Percentiles rank a stretch among this genome's conserved stretches.
Conservation (phyloP, 2,797 vertebrate species). For the Semaprochilodus insignis region DNA sequence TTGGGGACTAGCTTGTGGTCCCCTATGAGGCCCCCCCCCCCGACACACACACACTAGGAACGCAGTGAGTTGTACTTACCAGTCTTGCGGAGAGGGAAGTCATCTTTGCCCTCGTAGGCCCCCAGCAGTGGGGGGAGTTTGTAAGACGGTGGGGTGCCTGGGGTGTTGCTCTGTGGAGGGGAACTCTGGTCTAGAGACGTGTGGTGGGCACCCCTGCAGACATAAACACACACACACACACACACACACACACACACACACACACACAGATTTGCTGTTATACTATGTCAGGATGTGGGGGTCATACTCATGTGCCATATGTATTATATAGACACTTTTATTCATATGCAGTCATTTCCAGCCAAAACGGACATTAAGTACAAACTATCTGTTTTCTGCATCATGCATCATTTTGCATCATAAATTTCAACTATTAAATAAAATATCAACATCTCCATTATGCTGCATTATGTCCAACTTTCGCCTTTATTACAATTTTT, state of each 20-base stretch:
- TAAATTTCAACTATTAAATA: too few species aligned
- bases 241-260: neutral
- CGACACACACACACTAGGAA: conserved; percentile 11
- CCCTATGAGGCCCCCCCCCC: neutral
- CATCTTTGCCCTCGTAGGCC: conserved; percentile 82
- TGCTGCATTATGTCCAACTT: too few species aligned
- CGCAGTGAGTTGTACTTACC: conserved; percentile 67
- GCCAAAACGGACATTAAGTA: too few species aligned
- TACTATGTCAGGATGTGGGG: neutral
- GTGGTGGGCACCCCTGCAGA: conserved; percentile 72
- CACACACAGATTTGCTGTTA: neutral
- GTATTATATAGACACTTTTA: too few species aligned
- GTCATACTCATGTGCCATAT: too few species aligned
- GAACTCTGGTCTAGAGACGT: conserved; percentile 89
- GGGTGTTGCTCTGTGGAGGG: conserved; percentile 84
- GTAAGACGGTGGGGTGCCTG: conserved; percentile 84
- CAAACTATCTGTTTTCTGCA: too few species aligned
- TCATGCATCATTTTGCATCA: too few species aligned
- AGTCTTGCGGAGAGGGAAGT: conserved; percentile 88
- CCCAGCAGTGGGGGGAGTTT: conserved; percentile 83
- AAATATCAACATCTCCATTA: too few species aligned
- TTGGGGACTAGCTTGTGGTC: too few species aligned
- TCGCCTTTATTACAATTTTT: too few species aligned
- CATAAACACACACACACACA: neutral
- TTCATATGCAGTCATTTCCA: too few species aligned